Base-by-base conservation (phyloP, 2,113 vertebrate genomes). In the Pavo muticus region DNA sequence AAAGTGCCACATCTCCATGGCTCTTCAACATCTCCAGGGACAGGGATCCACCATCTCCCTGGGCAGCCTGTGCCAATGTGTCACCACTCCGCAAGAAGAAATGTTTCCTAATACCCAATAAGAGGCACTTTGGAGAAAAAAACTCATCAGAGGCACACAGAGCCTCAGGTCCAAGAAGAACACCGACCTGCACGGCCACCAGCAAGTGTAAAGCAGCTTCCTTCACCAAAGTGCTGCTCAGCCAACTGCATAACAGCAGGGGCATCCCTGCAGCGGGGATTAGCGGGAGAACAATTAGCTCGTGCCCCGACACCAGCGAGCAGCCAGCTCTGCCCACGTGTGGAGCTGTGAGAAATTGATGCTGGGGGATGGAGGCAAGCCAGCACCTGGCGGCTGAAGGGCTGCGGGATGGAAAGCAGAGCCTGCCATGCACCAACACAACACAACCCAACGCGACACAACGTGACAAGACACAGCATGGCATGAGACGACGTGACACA, bases 91-190 rank as follows among this genome's bases (percentile, higher is more conserved):
- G 35, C 35, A 35, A 35, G 35, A 35, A 35, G 35, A 35, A 35
- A 35, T 35, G 35, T 35, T 35, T 35, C 35, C 35, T 35, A 35
- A 35, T 35, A 35, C 35, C 35, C 35, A 35, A 35, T 35, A 35
- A 35, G 35, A 35, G 35, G 35, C 35, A 35, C 35, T 35, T 35
- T 35, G 35, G 35, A 35, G 35, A 35, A 35, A 35, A 35, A 35
- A 35, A 35, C 35, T 35, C 35, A 27, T 16, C 24, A 20, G 29
- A 52, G 4, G 37, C 25, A 1, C 2, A 14, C 0, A 1, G 1
- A 14, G 54, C 42, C 35, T 35, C 3, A 14, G 19, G 17, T 5
- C 50, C 29, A 29, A 29, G 63, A 24, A 1, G 59, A 40, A 21
- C 64, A 32, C 16, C 10, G 29, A 45, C 14, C 6, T 0, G 6